phyloP scores from a whole-genome alignment of 2,113 vertebrate species.

The Holacanthus passer region DNA sequence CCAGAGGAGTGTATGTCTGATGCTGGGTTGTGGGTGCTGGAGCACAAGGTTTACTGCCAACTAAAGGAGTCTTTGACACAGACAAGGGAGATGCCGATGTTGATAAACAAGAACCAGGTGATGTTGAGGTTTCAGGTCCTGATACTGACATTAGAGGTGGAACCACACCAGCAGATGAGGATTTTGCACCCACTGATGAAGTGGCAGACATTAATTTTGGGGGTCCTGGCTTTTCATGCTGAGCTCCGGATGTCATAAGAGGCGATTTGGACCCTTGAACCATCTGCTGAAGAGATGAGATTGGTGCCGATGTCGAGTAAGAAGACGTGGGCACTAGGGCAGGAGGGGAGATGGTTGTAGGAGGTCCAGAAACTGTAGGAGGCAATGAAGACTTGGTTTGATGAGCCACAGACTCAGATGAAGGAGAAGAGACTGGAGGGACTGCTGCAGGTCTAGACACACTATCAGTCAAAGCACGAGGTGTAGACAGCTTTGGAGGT shows the following conservation, averaged over 20 bases:
- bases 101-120: constrained; percentile 47
- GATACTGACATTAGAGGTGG: constrained; percentile 40
- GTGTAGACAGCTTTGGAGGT: constrained; percentile 45
- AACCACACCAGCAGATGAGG: constrained; percentile 37
- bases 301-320: constrained; percentile 46
- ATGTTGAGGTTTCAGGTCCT: constrained; percentile 19
- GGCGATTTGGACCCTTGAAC: constrained; percentile 64
- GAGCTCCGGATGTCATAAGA: constrained; percentile 28
- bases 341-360: constrained; percentile 34
- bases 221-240: constrained; percentile 40
- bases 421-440: constrained; percentile 43
- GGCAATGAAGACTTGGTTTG: constrained; percentile 36
- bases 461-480: constrained; percentile 30
- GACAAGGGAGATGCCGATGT: constrained; percentile 30
- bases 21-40: constrained; percentile 13
- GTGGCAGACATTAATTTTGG: constrained; percentile 39
- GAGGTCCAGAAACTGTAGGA: constrained; percentile 33
- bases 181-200: constrained; percentile 34
- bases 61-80: constrained; percentile 32
- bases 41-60: constrained; percentile 42
- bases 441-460: constrained; percentile 30
- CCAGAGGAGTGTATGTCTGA: constrained; percentile 56
- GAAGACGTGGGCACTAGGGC: constrained; percentile 40
- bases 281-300: constrained; percentile 67
- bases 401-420: constrained; percentile 37